Percentiles rank a stretch among this genome's conserved stretches.
Conservation (phyloP, 1,140 invertebrate genomes). For the Drosophila rhopaloa region DNA sequence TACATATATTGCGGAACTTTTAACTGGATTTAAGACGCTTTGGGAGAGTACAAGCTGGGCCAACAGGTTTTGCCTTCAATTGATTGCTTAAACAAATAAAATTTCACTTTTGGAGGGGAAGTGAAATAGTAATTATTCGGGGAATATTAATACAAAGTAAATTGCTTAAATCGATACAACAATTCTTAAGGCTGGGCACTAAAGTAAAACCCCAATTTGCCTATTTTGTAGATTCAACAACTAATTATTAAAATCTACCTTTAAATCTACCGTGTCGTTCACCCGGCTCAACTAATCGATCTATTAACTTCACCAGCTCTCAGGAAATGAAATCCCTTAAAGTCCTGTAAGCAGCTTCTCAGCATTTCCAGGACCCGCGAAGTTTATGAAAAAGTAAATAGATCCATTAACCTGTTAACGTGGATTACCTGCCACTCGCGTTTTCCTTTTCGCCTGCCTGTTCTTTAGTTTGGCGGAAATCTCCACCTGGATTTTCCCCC, state of each 20-base stretch:
- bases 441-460: not conserved
- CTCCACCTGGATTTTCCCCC: not conserved
- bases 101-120: too few relatives aligned
- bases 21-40: not conserved
- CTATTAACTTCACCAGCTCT: conserved; percentile 12
- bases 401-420: conserved; percentile 41
- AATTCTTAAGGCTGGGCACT: too few relatives aligned
- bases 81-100: too few relatives aligned
- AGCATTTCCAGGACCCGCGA: not conserved
- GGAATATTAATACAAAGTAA: too few relatives aligned
- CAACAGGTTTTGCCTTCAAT: not conserved
- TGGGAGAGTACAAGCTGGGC: not conserved
- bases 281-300: conserved; percentile 5
- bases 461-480: conserved; percentile 6
- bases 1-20: not conserved
- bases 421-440: conserved; percentile 21
- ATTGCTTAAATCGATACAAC: too few relatives aligned
- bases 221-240: not conserved
- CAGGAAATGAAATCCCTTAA: not conserved
- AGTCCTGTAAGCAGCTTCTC: conserved; percentile 2
- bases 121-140: too few relatives aligned
- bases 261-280: not conserved
- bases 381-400: conserved; percentile 41
- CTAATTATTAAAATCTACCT: not conserved
- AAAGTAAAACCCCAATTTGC: not conserved